A percentile compares a stretch with the other conserved stretches of the same genome.
phyloP scores from a whole-genome alignment of 2,113 vertebrate species.

The Hippocampus mohnikei region DNA sequence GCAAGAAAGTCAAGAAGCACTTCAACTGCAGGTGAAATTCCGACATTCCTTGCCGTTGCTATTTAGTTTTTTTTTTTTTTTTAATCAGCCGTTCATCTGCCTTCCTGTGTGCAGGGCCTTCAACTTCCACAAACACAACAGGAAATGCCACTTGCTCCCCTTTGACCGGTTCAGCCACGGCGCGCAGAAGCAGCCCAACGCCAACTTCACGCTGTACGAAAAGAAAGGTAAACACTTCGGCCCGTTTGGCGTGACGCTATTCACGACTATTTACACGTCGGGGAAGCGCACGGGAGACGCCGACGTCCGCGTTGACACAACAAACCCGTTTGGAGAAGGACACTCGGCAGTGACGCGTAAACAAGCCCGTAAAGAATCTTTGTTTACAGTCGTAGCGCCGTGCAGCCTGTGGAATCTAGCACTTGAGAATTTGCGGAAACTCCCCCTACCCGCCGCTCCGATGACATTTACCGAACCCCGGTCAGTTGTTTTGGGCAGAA shows the following conservation, averaged over 20 bases:
- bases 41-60: neutral
- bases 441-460: conserved; percentile 4
- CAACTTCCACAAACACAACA: conserved; percentile 70
- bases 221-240: conserved; percentile 84
- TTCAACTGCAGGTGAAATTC: conserved; percentile 66
- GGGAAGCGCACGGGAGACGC: conserved; percentile 12
- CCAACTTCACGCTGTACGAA: conserved; percentile 88
- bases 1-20: conserved; percentile 64
- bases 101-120: conserved; percentile 69
- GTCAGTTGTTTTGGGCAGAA: conserved; percentile 51
- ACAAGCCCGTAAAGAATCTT: conserved; percentile 43
- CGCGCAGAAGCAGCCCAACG: conserved; percentile 79
- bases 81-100: conserved; percentile 27
- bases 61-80: neutral
- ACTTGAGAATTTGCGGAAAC: conserved; percentile 54
- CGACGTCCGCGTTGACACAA: conserved; percentile 42
- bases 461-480: conserved; percentile 64
- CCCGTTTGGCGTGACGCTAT: neutral
- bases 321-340: conserved; percentile 19
- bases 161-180: conserved; percentile 88
- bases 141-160: conserved; percentile 87
- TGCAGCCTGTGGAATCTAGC: conserved; percentile 40
- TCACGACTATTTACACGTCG: neutral
- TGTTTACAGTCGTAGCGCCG: conserved; percentile 52
- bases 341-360: conserved; percentile 38